Percentiles rank a stretch among this genome's conserved stretches.
phyloP scores from a whole-genome alignment of 2,113 vertebrate species.

The Seriola dumerili region DNA sequence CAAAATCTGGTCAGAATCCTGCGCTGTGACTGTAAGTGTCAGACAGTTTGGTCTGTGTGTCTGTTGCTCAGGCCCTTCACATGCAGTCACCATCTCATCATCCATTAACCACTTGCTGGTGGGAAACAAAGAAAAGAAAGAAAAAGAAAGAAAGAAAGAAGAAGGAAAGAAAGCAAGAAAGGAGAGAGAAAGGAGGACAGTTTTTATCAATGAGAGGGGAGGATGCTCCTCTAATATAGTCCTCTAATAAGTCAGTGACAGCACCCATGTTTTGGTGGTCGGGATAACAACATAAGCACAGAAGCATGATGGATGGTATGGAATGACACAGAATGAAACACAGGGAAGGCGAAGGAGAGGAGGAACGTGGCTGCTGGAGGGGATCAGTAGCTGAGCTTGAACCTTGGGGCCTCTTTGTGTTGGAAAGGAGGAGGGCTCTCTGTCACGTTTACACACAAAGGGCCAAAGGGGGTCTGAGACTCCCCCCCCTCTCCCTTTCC shows the following conservation, averaged over 20 bases:
- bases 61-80: neutral
- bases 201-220: conserved; percentile 58
- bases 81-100: conserved; percentile 46
- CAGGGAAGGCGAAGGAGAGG: conserved; percentile 31
- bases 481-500: neutral
- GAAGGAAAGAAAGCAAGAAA: too few species aligned
- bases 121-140: conserved; percentile 28
- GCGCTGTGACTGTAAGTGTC: neutral
- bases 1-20: neutral
- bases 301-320: conserved; percentile 29
- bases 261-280: too few species aligned
- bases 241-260: too few species aligned
- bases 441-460: conserved; percentile 64
- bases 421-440: conserved; percentile 67
- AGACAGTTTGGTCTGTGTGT: neutral
- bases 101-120: too few species aligned
- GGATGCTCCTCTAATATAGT: conserved; percentile 68
- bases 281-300: neutral
- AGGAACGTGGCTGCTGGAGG: conserved; percentile 76
- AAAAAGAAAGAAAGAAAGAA: neutral
- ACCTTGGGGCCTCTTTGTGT: conserved; percentile 78
- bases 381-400: conserved; percentile 80
- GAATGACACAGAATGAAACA: conserved; percentile 64
- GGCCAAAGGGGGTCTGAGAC: conserved; percentile 61
- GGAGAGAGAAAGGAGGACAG: conserved; percentile 45